Evolutionary conservation across 2,113 vertebrate genomes (phyloP), one percentile per base, ranked within the genome.

Genomic region (Apaloderma vittatum): DNA sequence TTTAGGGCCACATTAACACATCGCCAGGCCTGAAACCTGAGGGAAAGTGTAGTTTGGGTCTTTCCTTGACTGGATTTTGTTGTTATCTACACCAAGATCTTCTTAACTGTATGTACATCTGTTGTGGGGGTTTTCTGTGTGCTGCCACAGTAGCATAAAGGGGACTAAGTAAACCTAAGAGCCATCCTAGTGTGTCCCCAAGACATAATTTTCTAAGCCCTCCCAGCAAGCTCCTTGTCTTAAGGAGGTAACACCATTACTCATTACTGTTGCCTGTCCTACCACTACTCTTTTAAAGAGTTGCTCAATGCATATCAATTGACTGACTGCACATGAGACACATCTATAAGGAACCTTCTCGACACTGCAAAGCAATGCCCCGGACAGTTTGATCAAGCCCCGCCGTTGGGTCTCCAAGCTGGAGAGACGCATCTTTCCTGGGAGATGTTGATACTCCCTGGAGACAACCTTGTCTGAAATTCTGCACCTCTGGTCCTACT

Each of bases 1-100:
- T 75, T 75, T 67, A 82, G 80, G 40, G 11, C 63, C 86, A 10
- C 15, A 16, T n/a, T 72, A 40, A 45, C 36, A 26, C 6, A 36
- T 65, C 75, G 72, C 54, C 12, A 3, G 22, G 26, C 12, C 66
- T 45, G 54, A 88, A 88, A 65, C 36, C 30, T 52, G 16, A 66
- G 77, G 54, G 30, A 23, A 29, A 1, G 1, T 0, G 0, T 36
- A 48, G 37, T 22, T 4, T 65, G 34, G 19, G 26, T 96, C 66
- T 90, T 82, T 51, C 46, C 66, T 95, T 58, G 82, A 23, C 36
- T 8, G 1, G 14, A 12, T 79, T 72, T 58, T 19, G 43, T 85
- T 12, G 8, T 75, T 83, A 32, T 29, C 40, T 82, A 16, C 52
- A 36, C 32, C 36, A 40, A 82, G 24, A 54, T 61, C 20, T 9